phyloP scores from a whole-genome alignment of 2,888 invertebrate genomes.

The Spodoptera picta region DNA sequence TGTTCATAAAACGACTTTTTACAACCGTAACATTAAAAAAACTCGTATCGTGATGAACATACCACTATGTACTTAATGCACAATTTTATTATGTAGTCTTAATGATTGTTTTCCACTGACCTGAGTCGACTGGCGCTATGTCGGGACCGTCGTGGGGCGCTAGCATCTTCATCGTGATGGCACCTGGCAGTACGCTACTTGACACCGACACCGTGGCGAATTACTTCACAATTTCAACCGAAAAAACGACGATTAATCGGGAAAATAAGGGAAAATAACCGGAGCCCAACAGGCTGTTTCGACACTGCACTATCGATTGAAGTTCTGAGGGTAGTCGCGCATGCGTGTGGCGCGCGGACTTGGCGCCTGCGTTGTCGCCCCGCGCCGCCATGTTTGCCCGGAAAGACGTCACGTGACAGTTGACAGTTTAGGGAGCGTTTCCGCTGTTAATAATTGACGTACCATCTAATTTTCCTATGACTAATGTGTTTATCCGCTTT shows the following conservation, averaged over 20 bases:
- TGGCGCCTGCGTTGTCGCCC: conserved; percentile 56
- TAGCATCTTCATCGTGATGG: conserved; percentile 86
- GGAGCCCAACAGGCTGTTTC: conserved; percentile 85
- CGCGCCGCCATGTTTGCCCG: conserved; percentile 63
- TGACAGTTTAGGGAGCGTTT: conserved; percentile 64
- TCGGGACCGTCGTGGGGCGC: conserved; percentile 88
- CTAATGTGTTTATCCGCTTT: conserved; percentile 33
- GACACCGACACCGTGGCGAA: conserved; percentile 83
- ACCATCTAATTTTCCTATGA: conserved; percentile 39
- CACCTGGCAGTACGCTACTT: conserved; percentile 81
- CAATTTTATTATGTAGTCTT: conserved; percentile 28
- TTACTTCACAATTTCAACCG: conserved; percentile 64
- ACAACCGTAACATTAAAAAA: not conserved
- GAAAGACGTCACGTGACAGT: conserved; percentile 84
- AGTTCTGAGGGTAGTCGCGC: conserved; percentile 69
- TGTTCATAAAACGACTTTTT: not conserved
- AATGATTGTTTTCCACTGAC: conserved; percentile 72
- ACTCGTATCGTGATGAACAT: not conserved
- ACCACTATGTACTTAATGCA: conserved; percentile 3
- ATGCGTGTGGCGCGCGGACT: conserved; percentile 60
- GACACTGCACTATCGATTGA: conserved; percentile 83
- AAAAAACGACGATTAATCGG: conserved; percentile 65
- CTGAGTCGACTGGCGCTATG: conserved; percentile 88
- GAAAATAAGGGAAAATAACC: conserved; percentile 69
- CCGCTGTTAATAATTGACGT: conserved; percentile 53